Evolutionary conservation across 2,113 vertebrate genomes (phyloP), one percentile per base, ranked within the genome.

Genomic region (Sphaerodactylus townsendi): DNA sequence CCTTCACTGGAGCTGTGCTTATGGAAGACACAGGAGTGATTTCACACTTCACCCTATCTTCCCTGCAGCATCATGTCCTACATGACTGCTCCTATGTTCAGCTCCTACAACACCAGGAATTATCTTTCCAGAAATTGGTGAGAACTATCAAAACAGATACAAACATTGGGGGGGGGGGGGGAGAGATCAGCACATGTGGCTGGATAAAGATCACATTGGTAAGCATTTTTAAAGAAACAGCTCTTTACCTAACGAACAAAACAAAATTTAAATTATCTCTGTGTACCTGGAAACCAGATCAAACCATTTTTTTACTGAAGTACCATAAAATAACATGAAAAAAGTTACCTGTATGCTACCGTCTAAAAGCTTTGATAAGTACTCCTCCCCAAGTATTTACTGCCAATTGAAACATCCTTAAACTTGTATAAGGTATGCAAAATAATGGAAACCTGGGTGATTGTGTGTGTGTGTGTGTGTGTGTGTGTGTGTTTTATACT

Each of bases 301-400:
- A 28, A 14, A n/a, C n/a, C n/a, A n/a, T n/a, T 28, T 48, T 30
- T 74, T 85, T 76, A 48, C 19, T 79, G 4, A 23, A 33, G 59
- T 85, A 13, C 28, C 30, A 56, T 59, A 75, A 79, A 83, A 81
- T 46, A 74, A 10, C 53, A 25, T 82, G 59, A 48, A 85, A 83
- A 73, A 10, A 79, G 77, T 35, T 30, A 17, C 41, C 15, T 35
- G 56, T 9, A 68, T 35, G 5, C 84, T 25, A 0, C 23, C 5
- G 3, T 79, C 74, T 74, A 23, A 25, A 71, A 44, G 4, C n/a
- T 7, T 35, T 35, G 5, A 56, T 1, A 21, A 4, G 81, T 30
- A 4, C 68, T 25, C 13, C n/a, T 35, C 23, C 50, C 69, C 71
- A 25, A n/a, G 44, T 77, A 44, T 23, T n/a, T 59, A 25, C 1